Percentiles rank a stretch among this genome's conserved stretches.
These are phyloP conservation scores for Drosophila colorata DNA, from an alignment of 2,888 invertebrate genomes.

Conservation along the genomic window DNA sequence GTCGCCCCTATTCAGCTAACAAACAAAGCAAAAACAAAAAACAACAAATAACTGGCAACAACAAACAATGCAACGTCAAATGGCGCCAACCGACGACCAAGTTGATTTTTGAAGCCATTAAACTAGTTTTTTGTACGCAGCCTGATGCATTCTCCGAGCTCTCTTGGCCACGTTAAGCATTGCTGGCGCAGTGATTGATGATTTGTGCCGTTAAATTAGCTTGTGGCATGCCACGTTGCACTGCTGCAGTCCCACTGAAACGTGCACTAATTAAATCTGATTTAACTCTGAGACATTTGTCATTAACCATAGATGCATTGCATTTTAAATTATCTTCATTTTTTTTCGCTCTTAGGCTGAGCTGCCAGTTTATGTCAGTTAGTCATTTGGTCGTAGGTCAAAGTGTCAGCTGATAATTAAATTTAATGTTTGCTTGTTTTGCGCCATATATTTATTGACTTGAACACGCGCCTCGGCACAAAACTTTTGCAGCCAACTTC, in stretches of 20 bases:
- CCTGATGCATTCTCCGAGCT: constrained; percentile 47
- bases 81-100: constrained; percentile 36
- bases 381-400: constrained; percentile 32
- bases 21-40: constrained; percentile 8
- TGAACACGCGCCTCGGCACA: constrained; percentile 20
- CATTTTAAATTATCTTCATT: constrained; percentile 32
- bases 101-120: constrained; percentile 74
- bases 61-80: constrained; percentile 24
- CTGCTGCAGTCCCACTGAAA: constrained; percentile 21
- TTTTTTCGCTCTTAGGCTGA: constrained; percentile 5
- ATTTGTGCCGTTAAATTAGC: constrained; percentile 56
- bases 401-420: constrained; percentile 58
- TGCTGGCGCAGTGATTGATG: constrained; percentile 67
- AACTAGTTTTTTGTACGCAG: constrained; percentile 57
- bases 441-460: constrained; percentile 42
- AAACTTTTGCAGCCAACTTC: constrained; percentile 59
- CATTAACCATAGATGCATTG: constrained; percentile 45
- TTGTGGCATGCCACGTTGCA: constrained; percentile 50
- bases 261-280: constrained; percentile 66
- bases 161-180: constrained; percentile 38
- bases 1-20: constrained; percentile 39
- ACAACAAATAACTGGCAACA: not conserved
- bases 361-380: constrained; percentile 25
- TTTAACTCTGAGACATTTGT: constrained; percentile 45
- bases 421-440: constrained; percentile 48